Percentiles rank a stretch among this genome's conserved stretches.
Evolutionary conservation across 2,113 vertebrate genomes (phyloP).

Genomic region (Plotosus lineatus): DNA sequence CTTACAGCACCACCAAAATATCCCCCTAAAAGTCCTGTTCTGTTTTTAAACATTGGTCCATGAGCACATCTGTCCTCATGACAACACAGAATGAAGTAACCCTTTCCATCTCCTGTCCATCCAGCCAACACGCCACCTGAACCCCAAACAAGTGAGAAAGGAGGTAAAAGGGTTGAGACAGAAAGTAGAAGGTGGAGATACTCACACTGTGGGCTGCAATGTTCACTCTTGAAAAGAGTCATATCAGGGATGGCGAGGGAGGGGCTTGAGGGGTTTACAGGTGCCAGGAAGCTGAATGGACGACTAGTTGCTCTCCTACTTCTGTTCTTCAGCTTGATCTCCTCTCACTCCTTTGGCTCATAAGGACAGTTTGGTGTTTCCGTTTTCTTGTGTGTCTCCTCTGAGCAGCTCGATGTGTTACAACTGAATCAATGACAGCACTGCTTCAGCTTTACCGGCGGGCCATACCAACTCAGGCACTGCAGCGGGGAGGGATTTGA

Average conservation of each 20-base stretch:
- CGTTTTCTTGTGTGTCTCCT: conserved; percentile 27
- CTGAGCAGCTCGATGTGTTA: conserved; percentile 64
- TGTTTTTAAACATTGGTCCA: neutral
- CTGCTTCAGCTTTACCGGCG: conserved; percentile 64
- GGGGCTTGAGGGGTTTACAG: conserved; percentile 5
- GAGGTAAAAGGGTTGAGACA: neutral
- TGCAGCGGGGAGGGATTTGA: conserved; percentile 59
- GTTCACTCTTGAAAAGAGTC: conserved; percentile 72
- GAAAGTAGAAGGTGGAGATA: conserved; percentile 50
- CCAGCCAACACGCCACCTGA: neutral
- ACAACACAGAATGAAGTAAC: conserved; percentile 14
- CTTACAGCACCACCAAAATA: neutral
- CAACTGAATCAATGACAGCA: conserved; percentile 71
- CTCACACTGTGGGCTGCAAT: conserved; percentile 75
- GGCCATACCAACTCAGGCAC: conserved; percentile 67
- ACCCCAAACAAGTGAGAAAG: neutral
- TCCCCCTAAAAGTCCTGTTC: neutral
- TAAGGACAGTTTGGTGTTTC: conserved; percentile 18
- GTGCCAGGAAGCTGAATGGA: conserved; percentile 11
- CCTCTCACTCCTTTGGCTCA: conserved; percentile 30
- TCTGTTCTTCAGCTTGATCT: conserved; percentile 46
- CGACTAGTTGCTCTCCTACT: conserved; percentile 38
- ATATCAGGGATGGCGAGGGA: conserved; percentile 66
- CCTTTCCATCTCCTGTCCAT: neutral
- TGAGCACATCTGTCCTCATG: neutral